A percentile compares a stretch with the other conserved stretches of the same genome.
phyloP scores from a whole-genome alignment of 2,113 vertebrate species.

The Neomonachus schauinslandi region DNA sequence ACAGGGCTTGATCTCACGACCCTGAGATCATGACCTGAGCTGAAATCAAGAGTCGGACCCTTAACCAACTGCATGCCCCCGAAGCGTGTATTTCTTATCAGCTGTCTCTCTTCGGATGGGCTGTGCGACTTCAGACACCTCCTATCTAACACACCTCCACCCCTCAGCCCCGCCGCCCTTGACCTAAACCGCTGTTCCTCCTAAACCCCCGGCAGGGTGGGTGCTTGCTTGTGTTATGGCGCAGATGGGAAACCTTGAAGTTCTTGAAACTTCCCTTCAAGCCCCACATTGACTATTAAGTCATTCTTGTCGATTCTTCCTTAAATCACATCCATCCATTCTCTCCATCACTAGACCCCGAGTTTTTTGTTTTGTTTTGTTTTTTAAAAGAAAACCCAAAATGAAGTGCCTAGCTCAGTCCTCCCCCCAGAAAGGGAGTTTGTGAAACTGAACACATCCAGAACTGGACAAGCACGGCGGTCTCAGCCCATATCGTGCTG shows the following conservation, averaged over 20 bases:
- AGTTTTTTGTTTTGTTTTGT: not conserved
- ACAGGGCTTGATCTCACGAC: not conserved
- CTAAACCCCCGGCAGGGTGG: not conserved
- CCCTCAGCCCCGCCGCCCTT: not conserved
- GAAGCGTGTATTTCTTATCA: not conserved
- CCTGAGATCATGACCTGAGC: not conserved
- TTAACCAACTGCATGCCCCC: not conserved
- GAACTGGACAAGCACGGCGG: not conserved
- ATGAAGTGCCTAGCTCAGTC: not conserved
- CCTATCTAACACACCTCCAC: not conserved
- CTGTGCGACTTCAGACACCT: not conserved
- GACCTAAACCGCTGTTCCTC: not conserved
- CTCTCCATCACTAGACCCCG: not conserved
- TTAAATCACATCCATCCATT: not conserved
- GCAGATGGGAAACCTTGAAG: not conserved
- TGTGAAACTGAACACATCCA: not conserved
- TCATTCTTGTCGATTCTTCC: not conserved
- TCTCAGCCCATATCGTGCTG: not conserved
- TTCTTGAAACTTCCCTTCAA: not conserved
- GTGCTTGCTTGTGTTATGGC: no score
- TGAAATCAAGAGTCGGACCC: not conserved
- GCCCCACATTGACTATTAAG: not conserved
- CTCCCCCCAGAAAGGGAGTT: not conserved
- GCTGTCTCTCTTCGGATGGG: not conserved
- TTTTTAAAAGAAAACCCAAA: not conserved